Conservation (phyloP, 2,797 vertebrate species). For the Anguilla obscura region DNA sequence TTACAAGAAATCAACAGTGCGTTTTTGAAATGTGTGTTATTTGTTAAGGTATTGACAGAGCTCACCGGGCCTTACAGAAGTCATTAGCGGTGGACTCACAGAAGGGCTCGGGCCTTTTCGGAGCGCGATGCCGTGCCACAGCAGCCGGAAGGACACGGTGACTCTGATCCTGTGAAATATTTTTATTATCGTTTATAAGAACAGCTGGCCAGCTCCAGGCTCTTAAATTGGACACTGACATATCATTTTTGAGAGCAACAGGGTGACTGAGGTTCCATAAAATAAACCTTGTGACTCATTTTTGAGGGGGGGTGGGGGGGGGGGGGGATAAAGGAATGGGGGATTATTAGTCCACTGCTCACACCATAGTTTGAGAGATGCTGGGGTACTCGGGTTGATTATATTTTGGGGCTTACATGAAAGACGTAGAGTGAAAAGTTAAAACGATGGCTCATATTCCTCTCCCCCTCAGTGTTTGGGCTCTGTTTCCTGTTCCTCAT, state of each 20-base stretch:
- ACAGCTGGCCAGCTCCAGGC: conserved; percentile 1
- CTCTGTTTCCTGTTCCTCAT: not conserved
- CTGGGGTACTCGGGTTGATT: not conserved
- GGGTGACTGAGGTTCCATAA: not conserved
- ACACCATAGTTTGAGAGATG: not conserved
- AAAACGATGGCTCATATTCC: not conserved
- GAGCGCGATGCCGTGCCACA: not conserved
- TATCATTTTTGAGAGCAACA: not conserved
- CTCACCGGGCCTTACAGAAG: not conserved
- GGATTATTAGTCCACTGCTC: not conserved
- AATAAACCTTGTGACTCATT: not conserved
- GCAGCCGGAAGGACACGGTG: not conserved
- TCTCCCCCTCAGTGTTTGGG: not conserved
- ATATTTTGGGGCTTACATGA: not conserved
- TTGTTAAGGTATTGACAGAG: no score
- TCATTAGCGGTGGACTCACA: no score
- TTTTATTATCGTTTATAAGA: not conserved
- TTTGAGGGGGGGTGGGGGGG: not conserved
- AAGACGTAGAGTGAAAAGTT: not conserved
- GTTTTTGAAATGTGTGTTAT: not conserved
- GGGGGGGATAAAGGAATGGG: not conserved
- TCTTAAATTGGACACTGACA: not conserved
- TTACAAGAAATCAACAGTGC: no score
- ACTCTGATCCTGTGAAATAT: not conserved
- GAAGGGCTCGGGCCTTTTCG: no score